Evolutionary conservation across 2,888 invertebrate species (phyloP).

Genomic region (Cryptus armator): DNA sequence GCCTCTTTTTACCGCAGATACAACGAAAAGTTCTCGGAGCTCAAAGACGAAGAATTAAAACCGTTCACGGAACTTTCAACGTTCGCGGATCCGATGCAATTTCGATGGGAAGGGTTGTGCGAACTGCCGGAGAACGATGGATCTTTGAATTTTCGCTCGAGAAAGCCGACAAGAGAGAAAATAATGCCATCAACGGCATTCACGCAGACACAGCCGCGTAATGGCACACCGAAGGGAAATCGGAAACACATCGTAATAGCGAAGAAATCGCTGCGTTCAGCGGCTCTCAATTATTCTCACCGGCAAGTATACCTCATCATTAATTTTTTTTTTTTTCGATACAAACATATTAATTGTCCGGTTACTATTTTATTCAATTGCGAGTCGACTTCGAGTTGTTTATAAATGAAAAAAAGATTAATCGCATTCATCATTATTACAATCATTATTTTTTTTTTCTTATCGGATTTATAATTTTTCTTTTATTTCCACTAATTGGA

Average conservation of each 20-base stretch:
- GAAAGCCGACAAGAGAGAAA: background rate
- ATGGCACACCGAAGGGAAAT: background rate
- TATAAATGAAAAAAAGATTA: too few species aligned
- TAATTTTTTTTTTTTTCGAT: background rate
- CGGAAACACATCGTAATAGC: constrained; percentile 1
- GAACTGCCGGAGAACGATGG: background rate
- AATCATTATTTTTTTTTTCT: too few species aligned
- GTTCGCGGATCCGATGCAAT: background rate
- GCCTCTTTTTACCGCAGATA: background rate
- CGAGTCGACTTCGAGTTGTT: too few species aligned
- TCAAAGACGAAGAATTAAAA: background rate
- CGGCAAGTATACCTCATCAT: background rate
- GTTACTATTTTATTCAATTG: too few species aligned
- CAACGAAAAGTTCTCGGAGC: background rate
- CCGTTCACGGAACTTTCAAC: background rate
- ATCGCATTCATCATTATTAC: too few species aligned
- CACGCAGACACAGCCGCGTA: background rate
- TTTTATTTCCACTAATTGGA: too few species aligned
- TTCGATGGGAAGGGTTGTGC: background rate
- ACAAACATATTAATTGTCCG: too few species aligned
- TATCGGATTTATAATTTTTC: too few species aligned
- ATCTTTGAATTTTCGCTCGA: background rate
- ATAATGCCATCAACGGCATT: background rate
- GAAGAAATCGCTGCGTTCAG: background rate
- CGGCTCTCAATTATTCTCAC: background rate